Base-by-base conservation (phyloP, 2,888 invertebrate species). In the Syrista parreyssii region DNA sequence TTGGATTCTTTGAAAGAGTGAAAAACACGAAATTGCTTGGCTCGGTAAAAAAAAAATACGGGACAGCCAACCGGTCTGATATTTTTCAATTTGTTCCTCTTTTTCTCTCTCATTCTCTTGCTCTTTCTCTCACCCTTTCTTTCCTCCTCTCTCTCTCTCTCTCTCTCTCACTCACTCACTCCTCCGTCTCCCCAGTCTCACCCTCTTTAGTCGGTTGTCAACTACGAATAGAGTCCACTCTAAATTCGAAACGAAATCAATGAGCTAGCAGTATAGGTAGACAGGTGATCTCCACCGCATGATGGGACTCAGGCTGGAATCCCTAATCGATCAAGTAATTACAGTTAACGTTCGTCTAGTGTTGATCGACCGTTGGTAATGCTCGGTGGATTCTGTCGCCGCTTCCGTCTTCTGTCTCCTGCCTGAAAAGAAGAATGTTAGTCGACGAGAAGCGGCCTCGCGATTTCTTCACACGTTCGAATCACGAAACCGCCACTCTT, bases 161-260 rank as follows among this genome's bases (percentile, higher is more conserved):
- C 83, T 84, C 85, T 83, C 84, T 86, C 40, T 33, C n/a, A n/a
- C 15, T 32, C 68, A 75, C 71, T 75, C 68, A 23, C 72, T 79
- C 77, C 40, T 30, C 71, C 69, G 75, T 73, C 55, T 40, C 68
- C 35, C 72, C 73, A 79, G 71, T 79, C 78, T 80, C 77, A 83
- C 81, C 79, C 83, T 84, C 85, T 83, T 84, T 86, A 83, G 40
- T 83, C 83, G 83, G 82, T 79, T 84, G 83, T 82, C 82, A 84
- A 87, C 86, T 88, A 88, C 88, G 83, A 84, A 84, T 86, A 88
- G 88, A 88, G 85, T 88, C 87, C 89, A 89, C 89, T 90, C 89
- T 89, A 90, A 90, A 90, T 90, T 91, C 89, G 89, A 90, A 90
- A 90, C 89, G 85, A 88, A 88, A 87, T 84, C 80, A 85, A 85